Percentiles rank a stretch among this genome's conserved stretches.
These are phyloP conservation scores for Ursus arctos DNA, from an alignment of 2,113 vertebrate genomes.

Conservation along the genomic window DNA sequence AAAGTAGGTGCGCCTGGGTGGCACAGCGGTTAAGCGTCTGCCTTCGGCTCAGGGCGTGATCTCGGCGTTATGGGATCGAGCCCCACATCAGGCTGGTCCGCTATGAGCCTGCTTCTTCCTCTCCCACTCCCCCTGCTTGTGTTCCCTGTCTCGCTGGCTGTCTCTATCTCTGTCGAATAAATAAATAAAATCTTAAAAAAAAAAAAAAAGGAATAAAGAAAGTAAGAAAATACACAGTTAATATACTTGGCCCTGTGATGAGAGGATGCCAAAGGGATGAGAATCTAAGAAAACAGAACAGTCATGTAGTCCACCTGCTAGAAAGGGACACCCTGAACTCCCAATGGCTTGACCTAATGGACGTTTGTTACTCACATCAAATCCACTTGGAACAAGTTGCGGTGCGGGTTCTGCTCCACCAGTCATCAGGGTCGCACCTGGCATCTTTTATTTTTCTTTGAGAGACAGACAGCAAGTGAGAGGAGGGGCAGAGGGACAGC, in stretches of 20 bases:
- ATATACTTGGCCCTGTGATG: not conserved
- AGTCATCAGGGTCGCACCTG: not conserved
- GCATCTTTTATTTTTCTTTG: too few species aligned
- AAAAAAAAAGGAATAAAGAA: not conserved
- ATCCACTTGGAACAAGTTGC: not conserved
- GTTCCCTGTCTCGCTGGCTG: too few species aligned
- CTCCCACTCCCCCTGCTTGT: too few species aligned
- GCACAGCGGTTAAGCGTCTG: too few species aligned
- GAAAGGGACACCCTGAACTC: not conserved
- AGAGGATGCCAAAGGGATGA: not conserved
- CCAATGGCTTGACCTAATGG: not conserved
- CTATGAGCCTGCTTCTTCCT: too few species aligned
- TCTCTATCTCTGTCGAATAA: too few species aligned
- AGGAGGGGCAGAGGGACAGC: too few species aligned
- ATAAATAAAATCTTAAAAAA: too few species aligned
- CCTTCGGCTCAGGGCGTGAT: too few species aligned
- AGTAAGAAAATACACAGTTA: not conserved
- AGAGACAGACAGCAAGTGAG: too few species aligned
- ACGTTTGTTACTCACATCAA: not conserved
- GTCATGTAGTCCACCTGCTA: not conserved
- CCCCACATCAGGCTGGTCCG: too few species aligned
- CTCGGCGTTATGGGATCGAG: too few species aligned
- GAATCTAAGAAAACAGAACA: not conserved
- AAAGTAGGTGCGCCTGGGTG: not conserved
- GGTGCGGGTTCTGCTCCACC: not conserved